phyloP scores from a whole-genome alignment of 2,797 vertebrate species.

The Platalea minor region DNA sequence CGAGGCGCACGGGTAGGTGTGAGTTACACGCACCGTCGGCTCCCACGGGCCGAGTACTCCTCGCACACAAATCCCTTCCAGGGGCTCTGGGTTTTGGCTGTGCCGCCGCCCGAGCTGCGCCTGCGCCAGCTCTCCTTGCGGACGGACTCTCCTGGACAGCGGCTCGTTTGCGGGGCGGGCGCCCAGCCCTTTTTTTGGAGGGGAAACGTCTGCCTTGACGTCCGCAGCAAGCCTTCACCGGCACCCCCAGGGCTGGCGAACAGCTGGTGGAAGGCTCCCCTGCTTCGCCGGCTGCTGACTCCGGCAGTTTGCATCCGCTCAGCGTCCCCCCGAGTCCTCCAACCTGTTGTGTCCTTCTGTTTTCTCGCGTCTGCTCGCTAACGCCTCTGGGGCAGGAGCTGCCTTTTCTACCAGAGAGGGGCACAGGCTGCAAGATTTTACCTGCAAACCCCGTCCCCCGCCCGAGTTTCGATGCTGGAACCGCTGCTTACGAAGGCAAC shows the following conservation, averaged over 20 bases:
- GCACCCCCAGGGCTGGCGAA: not conserved
- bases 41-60: rapidly evolving
- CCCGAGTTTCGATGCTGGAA: rapidly evolving
- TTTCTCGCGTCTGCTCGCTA: not conserved
- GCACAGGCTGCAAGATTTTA: rapidly evolving
- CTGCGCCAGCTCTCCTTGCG: not conserved
- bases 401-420: not conserved
- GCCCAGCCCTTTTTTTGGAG: not conserved
- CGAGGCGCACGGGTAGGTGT: not conserved
- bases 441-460: rapidly evolving
- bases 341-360: not conserved
- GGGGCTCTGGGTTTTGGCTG: not conserved
- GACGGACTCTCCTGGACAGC: not conserved
- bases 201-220: rapidly evolving
- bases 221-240: not conserved
- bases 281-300: rapidly evolving
- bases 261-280: not conserved
- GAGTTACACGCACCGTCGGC: rapidly evolving
- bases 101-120: not conserved
- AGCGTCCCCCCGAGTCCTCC: not conserved
- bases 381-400: not conserved
- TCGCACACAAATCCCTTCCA: not conserved
- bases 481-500: rapidly evolving
- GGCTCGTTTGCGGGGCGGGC: too few relatives aligned
- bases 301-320: rapidly evolving